phyloP scores from a whole-genome alignment of 2,888 invertebrate species.

The Stenolophus ochropezus region DNA sequence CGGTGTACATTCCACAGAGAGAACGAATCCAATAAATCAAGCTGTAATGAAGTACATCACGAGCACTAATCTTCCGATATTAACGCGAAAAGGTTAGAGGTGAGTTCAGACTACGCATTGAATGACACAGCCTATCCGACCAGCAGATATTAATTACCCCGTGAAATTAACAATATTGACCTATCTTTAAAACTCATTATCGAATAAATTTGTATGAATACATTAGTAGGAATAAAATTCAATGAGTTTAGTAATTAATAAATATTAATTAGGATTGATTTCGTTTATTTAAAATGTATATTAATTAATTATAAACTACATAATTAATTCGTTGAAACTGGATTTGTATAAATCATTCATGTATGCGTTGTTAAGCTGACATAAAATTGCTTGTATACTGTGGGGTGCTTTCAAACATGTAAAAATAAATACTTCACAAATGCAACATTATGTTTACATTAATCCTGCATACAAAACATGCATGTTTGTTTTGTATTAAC shows the following conservation, averaged over 20 bases:
- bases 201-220: constrained; percentile 15
- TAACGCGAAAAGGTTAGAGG: not conserved
- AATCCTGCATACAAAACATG: not conserved
- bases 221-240: not conserved
- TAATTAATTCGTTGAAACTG: not conserved
- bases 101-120: not conserved
- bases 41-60: not conserved
- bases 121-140: not conserved
- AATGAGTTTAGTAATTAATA: constrained; percentile 10
- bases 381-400: not conserved
- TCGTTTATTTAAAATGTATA: constrained; percentile 23
- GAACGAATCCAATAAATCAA: constrained; percentile 13
- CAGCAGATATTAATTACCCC: constrained; percentile 8
- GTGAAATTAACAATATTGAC: constrained; percentile 5
- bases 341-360: constrained; percentile 21
- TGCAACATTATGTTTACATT: not conserved
- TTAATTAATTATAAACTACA: constrained; percentile 20
- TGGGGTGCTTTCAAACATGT: not conserved
- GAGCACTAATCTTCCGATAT: constrained; percentile 3
- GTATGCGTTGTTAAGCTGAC: not conserved
- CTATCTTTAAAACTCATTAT: constrained; percentile 42
- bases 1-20: not conserved
- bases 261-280: constrained; percentile 46
- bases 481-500: not conserved
- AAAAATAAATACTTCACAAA: not conserved